Percentiles rank a stretch among this genome's conserved stretches.
phyloP scores from a whole-genome alignment of 2,888 invertebrate species.

The Catocala sponsa region DNA sequence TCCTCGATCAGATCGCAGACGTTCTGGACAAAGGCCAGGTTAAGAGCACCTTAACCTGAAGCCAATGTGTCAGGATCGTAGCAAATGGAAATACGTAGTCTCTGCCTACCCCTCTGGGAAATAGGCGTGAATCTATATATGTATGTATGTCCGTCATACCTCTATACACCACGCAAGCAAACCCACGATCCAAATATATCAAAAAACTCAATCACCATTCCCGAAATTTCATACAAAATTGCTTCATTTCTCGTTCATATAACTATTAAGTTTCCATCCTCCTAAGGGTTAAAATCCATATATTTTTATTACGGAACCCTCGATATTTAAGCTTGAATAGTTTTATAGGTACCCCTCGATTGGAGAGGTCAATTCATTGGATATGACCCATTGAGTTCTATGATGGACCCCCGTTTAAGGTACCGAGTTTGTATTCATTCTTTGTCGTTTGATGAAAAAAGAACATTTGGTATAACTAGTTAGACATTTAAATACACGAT shows the following conservation, averaged over 20 bases:
- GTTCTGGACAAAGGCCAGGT: too few species aligned
- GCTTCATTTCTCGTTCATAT: not conserved
- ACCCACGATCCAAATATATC: not conserved
- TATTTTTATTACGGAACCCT: constrained; percentile 48
- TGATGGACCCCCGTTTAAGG: constrained; percentile 20
- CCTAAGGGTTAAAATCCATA: constrained; percentile 42
- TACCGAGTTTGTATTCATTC: not conserved
- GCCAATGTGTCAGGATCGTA: too few species aligned
- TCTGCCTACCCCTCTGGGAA: too few species aligned
- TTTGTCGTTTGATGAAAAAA: not conserved
- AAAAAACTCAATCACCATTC: not conserved
- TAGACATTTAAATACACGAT: too few species aligned
- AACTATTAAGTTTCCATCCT: constrained; percentile 21
- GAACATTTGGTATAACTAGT: too few species aligned
- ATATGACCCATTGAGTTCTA: constrained; percentile 41
- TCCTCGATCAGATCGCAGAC: too few species aligned
- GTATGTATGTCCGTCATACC: too few species aligned
- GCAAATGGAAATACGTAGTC: too few species aligned
- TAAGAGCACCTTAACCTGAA: too few species aligned
- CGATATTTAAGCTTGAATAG: constrained; percentile 45
- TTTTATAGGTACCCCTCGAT: constrained; percentile 41
- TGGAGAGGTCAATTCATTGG: constrained; percentile 44
- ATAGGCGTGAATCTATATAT: too few species aligned
- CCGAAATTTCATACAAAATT: not conserved
- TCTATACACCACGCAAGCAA: too few species aligned